Conservation (phyloP, 23 tunicate genomes). For the Phallusia fumigata region DNA sequence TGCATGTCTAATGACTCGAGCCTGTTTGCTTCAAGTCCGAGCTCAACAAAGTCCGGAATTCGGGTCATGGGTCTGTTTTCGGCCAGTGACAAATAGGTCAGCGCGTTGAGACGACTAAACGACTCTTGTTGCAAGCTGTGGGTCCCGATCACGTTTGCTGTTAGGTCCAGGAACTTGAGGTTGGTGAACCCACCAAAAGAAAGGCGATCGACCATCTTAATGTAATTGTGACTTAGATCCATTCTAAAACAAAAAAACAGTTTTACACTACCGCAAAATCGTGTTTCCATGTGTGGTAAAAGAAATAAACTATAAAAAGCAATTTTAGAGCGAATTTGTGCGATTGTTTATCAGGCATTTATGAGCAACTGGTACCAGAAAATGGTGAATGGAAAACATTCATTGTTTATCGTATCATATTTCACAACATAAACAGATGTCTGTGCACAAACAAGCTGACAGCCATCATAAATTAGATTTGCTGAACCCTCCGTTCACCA, state of each 20-base stretch:
- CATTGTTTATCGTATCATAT: background rate
- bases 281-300: no score
- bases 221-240: slow-evolving; percentile 58
- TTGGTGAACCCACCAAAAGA: slow-evolving; percentile 23
- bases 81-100: slow-evolving; percentile 27
- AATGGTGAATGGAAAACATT: background rate
- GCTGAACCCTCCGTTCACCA: background rate
- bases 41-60: slow-evolving; percentile 22
- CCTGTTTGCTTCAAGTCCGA: slow-evolving; percentile 18
- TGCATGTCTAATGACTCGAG: slow-evolving; percentile 29
- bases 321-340: background rate
- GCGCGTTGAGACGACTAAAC: background rate
- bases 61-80: slow-evolving; percentile 23
- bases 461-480: background rate
- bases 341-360: no score
- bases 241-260: slow-evolving; percentile 40
- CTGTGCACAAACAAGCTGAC: background rate
- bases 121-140: slow-evolving; percentile 24
- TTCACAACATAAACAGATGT: background rate
- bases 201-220: slow-evolving; percentile 20
- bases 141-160: slow-evolving; percentile 29
- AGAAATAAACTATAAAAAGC: background rate
- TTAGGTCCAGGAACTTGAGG: slow-evolving; percentile 46
- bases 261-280: no score
- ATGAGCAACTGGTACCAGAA: no score